Percentiles rank a stretch among this genome's conserved stretches.
Evolutionary conservation across 2,888 invertebrate species (phyloP).

Genomic region (Deroplatys truncata): DNA sequence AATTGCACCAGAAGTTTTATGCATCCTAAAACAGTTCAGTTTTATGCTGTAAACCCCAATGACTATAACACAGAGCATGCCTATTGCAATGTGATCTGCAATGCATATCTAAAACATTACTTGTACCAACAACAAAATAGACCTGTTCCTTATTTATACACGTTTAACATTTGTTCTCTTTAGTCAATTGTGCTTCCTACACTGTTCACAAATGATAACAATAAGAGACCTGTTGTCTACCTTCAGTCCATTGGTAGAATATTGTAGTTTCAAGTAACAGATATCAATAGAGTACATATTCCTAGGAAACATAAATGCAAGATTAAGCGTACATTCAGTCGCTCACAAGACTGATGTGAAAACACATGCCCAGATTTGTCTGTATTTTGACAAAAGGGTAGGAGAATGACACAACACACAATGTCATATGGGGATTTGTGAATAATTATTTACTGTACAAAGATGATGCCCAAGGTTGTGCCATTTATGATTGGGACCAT

Average conservation of each 20-base stretch:
- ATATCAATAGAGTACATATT: conserved; percentile 48
- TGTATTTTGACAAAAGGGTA: conserved; percentile 9
- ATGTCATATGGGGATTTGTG: not conserved
- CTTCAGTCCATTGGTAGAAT: conserved; percentile 28
- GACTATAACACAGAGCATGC: not conserved
- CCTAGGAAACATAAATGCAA: conserved; percentile 39
- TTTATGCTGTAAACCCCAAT: not conserved
- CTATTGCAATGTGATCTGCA: conserved; percentile 10
- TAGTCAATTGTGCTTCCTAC: conserved; percentile 16
- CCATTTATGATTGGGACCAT: not conserved
- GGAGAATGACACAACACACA: conserved; percentile 17
- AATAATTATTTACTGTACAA: conserved; percentile 6
- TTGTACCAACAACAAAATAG: conserved; percentile 29
- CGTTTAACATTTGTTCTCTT: conserved; percentile 14
- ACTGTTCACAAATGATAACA: conserved; percentile 22
- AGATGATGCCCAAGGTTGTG: not conserved
- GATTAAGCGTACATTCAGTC: conserved; percentile 29
- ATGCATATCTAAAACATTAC: conserved; percentile 18
- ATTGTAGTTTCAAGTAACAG: conserved; percentile 32
- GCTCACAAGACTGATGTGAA: conserved; percentile 24
- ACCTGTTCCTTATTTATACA: conserved; percentile 26
- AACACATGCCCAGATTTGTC: conserved; percentile 29
- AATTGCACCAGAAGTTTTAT: not conserved
- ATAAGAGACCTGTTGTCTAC: not conserved
- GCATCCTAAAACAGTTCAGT: not conserved